Evolutionary conservation across 2,113 vertebrate species (phyloP), one percentile per base, ranked within the genome.

Genomic region (Phainopepla nitens): DNA sequence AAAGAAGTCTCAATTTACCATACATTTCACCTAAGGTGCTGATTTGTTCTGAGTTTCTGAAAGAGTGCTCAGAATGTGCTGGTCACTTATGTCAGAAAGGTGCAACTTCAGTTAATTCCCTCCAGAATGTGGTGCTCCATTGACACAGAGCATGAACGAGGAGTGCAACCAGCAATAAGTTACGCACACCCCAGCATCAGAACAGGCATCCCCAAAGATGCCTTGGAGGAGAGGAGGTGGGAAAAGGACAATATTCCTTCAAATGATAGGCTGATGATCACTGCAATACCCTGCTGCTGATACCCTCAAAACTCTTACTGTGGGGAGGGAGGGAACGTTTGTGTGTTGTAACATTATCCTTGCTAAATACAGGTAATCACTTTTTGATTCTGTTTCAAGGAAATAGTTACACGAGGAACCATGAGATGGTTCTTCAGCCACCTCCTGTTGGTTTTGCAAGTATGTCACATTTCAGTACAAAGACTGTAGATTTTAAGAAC

Each of bases 61-160:
- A 83, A 54, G 7, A 45, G 10, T 0, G 0, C 15, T 78, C 27
- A 50, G 60, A 60, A 82, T 18, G 31, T 33, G 11, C 3, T 0
- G 1, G 19, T 31, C 36, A 61, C 13, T 53, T 44, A 47, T 1
- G 15, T 27, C 21, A 76, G 20, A 72, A 41, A 31, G 53, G 28
- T 9, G 42, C 18, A 47, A 50, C 12, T 68, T 58, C 9, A 49
- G 19, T 62, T 31, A 56, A 44, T 49, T 47, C 17, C 14, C 54
- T 71, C 31, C 86, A 66, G 75, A 61, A 50, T 7, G 45, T 1
- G 35, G 7, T 8, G 33, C 14, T 88, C 6, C 5, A 54, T 2
- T 4, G 31, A 36, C 8, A n/a, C 21, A 47, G 41, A 10, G 15
- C 45, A 57, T 8, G 25, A 41, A 15, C 15, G n/a, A n/a, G n/a